Evolutionary conservation across 2,888 invertebrate genomes (phyloP), one percentile per base, ranked within the genome.

Genomic region (Crocallis elinguaria): DNA sequence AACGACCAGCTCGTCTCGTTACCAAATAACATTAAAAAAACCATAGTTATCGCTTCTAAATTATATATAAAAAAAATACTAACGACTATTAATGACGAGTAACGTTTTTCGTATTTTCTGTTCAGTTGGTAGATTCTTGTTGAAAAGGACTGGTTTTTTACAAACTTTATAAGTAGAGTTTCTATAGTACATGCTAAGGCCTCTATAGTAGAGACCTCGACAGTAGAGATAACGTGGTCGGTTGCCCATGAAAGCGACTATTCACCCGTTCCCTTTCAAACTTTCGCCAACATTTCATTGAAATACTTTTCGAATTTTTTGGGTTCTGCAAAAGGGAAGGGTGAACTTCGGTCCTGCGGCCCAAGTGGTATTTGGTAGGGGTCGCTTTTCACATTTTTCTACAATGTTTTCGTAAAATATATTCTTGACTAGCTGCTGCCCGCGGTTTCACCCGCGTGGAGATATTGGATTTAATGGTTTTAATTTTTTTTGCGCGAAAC

Each of bases 211-310:
- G 14, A 39, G 16, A 19, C 12, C 23, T 48, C 53, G 37, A 53
- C 44, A 53, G 56, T 52, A 21, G 41, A 52, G 61, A 65, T 60
- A 63, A 49, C 54, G 50, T 56, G 58, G 63, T 52, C 58, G 60
- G 55, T 52, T 61, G 44, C 48, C 58, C 50, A 55, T 53, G 60
- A 66, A 66, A 56, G 53, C 36, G 55, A 41, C 45, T 48, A 60
- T 64, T 61, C 60, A 60, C 52, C 49, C 54, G 44, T 54, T 62
- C 52, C 57, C 57, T 57, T 60, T 62, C 60, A 57, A 65, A 43
- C 23, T 41, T 61, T 57, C 56, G 37, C 48, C 53, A 49, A 57
- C 55, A 55, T 54, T 55, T 58, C 50, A 45, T 44, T 38, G 35
- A 37, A 44, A 49, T 50, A 36, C 41, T 42, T 42, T 41, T 17